A percentile compares a stretch with the other conserved stretches of the same genome.
These are phyloP conservation scores for Hemiscyllium ocellatum DNA, from an alignment of 2,113 vertebrate genomes.

Conservation along the genomic window DNA sequence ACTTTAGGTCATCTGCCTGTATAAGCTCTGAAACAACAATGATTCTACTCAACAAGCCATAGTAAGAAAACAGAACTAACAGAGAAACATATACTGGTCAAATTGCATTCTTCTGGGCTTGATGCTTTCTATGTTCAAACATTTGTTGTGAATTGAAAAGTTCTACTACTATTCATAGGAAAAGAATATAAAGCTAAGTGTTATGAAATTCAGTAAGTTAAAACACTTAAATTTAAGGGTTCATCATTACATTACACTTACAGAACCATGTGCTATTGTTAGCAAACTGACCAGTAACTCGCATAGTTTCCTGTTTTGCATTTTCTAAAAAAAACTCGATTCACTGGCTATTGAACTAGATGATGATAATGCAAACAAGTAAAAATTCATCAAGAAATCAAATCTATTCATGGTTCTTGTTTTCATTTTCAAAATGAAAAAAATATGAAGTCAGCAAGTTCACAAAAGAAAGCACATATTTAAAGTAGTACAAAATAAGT, in stretches of 20 bases:
- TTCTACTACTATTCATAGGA: not conserved
- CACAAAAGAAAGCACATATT: not conserved
- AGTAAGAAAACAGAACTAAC: not conserved
- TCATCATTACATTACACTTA: not conserved
- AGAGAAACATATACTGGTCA: no score
- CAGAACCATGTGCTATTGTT: not conserved
- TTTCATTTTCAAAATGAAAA: not conserved
- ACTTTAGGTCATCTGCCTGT: not conserved
- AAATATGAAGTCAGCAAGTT: not conserved
- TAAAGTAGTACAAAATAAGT: not conserved
- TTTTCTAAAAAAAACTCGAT: not conserved
- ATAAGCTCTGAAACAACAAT: not conserved
- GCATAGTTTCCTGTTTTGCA: not conserved
- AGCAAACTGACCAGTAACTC: not conserved
- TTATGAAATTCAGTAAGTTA: not conserved
- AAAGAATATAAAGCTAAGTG: not conserved
- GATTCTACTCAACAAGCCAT: not conserved
- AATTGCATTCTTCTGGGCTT: no score
- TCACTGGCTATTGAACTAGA: not conserved
- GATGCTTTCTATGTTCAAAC: not conserved
- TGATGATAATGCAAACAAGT: not conserved
- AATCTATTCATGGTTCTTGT: not conserved
- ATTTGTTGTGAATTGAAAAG: not conserved
- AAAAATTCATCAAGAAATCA: not conserved
- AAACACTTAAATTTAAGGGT: not conserved